Percentiles rank a stretch among this genome's conserved stretches.
Conservation (phyloP, 2,113 vertebrate genomes). For the Excalfactoria chinensis region DNA sequence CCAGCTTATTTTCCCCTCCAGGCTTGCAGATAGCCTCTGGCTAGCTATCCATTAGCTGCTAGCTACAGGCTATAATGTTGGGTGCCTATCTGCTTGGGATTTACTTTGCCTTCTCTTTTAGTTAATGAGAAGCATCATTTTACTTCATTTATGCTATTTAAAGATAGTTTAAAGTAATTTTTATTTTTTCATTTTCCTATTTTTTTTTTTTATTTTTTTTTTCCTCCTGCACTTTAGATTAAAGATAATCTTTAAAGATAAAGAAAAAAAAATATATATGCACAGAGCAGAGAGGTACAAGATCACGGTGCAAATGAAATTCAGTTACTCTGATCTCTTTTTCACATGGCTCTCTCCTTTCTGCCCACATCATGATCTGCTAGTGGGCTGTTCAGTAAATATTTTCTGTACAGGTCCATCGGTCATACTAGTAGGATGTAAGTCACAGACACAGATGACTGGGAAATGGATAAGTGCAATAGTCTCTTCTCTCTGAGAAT, state of each 20-base stretch:
- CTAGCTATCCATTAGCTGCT: neutral
- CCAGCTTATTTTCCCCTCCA: neutral
- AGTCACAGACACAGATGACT: slow-evolving; percentile 14
- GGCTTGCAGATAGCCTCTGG: neutral
- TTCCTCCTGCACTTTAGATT: neutral
- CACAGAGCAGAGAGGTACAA: neutral
- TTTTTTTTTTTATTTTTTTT: neutral
- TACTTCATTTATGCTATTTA: neutral
- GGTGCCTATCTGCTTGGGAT: neutral
- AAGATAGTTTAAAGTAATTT: neutral
- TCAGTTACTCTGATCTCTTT: slow-evolving; percentile 1
- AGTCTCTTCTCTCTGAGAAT: neutral
- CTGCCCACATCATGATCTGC: slow-evolving; percentile 29
- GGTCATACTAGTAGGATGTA: neutral
- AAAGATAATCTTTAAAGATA: neutral
- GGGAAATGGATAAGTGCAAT: neutral
- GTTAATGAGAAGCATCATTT: neutral
- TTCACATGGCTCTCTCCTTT: slow-evolving; percentile 8
- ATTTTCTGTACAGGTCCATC: slow-evolving; percentile 43
- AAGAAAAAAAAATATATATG: neutral
- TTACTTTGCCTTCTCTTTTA: neutral
- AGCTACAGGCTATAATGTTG: neutral
- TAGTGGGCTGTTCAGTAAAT: slow-evolving; percentile 30
- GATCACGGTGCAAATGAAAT: slow-evolving; percentile 36
- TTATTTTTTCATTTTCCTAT: too few relatives aligned